Evolutionary conservation across 2,888 invertebrate species (phyloP), one percentile per base, ranked within the genome.

Genomic region (Slavum lentiscoides): DNA sequence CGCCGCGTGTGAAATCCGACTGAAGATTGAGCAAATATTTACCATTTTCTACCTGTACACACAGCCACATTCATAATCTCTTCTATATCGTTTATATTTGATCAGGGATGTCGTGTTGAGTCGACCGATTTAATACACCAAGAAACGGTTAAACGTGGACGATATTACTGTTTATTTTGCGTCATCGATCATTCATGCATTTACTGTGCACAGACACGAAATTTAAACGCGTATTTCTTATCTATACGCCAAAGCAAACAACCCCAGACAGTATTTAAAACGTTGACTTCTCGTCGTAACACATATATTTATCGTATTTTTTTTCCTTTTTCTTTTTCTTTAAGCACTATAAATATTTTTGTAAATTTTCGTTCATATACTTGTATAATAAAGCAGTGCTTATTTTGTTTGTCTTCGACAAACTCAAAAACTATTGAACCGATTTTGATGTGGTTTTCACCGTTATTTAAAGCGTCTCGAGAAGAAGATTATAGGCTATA

Each of bases 131-230:
- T 58, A 39, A 39, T 59, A 21, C 17, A 66, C 39, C n/a, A 15
- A 69, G 23, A 61, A 61, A 21, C 21, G 59, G 13, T 23, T 61
- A 43, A 9, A 21, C 59, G 23, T 11, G 15, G 59, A 61, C 61
- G 23, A 66, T 49, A 49, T 39, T 61, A 61, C 19, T 72, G 23
- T 72, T 72, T 72, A 61, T 72, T 59, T 17, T 72, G 17, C 8
- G 61, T 43, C 61, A 23, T 72, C 59, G 72, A 72, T 72, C 61
- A 72, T 61, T 61, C 19, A 61, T 43, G 11, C 43, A 15, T 43
- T 23, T 39, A n/a, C 30, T n/a, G n/a, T 1, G 15, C 49, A 11
- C 49, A 13, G 30, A 55, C n/a, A 37, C 21, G 21, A 17, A 55
- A 19, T 58, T 58, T 58, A 19, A 70, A 58, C 21, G 21, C 37